Conservation (phyloP, 2,113 vertebrate species). For the Thomomys bottae region DNA sequence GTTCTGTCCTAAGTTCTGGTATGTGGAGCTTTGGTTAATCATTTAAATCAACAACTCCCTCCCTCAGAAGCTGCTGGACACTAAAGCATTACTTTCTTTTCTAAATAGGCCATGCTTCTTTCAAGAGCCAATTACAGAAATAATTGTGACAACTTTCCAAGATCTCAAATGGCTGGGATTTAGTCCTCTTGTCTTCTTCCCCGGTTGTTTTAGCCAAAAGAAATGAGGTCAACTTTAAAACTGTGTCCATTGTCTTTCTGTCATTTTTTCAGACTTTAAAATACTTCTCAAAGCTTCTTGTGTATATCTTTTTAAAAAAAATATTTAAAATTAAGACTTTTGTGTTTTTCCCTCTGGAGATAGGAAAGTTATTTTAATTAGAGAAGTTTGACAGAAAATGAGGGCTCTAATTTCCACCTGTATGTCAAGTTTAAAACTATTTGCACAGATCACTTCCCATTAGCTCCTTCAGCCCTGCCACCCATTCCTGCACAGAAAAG, state of each 20-base stretch:
- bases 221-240: constrained; percentile 37
- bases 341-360: not conserved
- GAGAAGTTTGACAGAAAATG: not conserved
- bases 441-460: not conserved
- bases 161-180: not conserved
- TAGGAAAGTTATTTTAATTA: constrained; percentile 50
- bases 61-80: constrained; percentile 43
- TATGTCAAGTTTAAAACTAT: not conserved
- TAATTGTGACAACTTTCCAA: constrained; percentile 43
- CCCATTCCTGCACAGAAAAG: not conserved
- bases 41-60: constrained; percentile 59
- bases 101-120: constrained; percentile 29
- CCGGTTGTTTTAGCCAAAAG: not conserved
- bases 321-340: constrained; percentile 40
- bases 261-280: constrained; percentile 38
- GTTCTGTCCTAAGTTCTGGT: constrained; percentile 25
- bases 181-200: constrained; percentile 15
- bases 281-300: not conserved
- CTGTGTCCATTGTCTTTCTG: not conserved
- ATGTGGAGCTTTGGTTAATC: constrained; percentile 60
- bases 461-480: not conserved
- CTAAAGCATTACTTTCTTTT: constrained; percentile 45
- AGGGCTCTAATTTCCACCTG: constrained; percentile 14
- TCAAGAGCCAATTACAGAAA: constrained; percentile 22
- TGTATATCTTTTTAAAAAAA: not conserved